These are phyloP conservation scores for Clarias gariepinus DNA, from an alignment of 2,113 vertebrate genomes.

Conservation along the genomic window DNA sequence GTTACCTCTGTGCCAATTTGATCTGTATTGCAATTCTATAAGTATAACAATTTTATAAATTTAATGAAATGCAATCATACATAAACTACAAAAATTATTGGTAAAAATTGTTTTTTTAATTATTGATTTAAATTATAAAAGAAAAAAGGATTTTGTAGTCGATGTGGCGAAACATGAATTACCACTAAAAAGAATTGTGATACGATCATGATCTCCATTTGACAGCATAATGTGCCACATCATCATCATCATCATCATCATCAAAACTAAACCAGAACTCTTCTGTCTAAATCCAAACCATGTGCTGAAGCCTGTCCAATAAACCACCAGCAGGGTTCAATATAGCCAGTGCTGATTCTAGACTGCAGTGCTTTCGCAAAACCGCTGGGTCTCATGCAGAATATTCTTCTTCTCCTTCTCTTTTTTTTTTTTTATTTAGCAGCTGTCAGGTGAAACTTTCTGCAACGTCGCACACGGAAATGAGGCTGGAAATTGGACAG, in stretches of 20 bases:
- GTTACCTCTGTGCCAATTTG: no score
- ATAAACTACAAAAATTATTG: no score
- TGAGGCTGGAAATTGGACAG: neutral
- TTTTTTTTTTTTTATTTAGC: neutral
- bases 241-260: neutral
- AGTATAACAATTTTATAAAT: no score
- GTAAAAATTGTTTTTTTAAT: no score
- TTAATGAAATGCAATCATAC: no score
- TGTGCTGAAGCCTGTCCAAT: neutral
- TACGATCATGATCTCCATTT: no score
- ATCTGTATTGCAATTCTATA: no score
- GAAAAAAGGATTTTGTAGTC: no score
- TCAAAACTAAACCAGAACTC: neutral
- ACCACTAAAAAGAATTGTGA: no score
- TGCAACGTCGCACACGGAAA: neutral
- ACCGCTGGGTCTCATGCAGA: neutral
- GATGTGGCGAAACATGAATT: no score
- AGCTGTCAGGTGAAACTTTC: neutral
- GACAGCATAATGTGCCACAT: neutral
- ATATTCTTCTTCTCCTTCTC: no score
- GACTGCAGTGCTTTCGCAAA: neutral
- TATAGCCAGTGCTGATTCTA: neutral
- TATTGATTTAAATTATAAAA: no score
- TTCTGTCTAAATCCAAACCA: neutral
- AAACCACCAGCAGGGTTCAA: neutral